Conservation (phyloP, 2,888 invertebrate genomes). For the Parnassius mnemosyne region DNA sequence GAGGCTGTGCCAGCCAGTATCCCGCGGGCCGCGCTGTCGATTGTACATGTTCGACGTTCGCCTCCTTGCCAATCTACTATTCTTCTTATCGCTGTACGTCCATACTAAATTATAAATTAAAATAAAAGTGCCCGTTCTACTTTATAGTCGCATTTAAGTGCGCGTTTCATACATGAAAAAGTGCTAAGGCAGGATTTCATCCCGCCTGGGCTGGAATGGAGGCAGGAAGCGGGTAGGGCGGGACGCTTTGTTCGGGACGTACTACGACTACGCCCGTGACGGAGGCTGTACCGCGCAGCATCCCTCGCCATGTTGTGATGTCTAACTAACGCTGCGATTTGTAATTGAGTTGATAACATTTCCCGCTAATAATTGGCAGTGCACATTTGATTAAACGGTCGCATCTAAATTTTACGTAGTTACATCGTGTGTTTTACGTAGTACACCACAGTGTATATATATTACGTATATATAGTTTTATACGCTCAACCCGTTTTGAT, state of each 20-base stretch:
- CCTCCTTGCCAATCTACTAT: conserved; percentile 37
- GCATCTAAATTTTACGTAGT: not conserved
- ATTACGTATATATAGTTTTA: too few species aligned
- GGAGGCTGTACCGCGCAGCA: conserved; percentile 74
- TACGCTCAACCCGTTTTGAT: too few species aligned
- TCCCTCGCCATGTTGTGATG: conserved; percentile 68
- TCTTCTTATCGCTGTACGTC: conserved; percentile 22
- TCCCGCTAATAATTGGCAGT: conserved; percentile 15
- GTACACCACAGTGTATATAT: too few species aligned
- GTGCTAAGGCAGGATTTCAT: conserved; percentile 39
- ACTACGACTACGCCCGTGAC: conserved; percentile 70
- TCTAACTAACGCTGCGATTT: conserved; percentile 31
- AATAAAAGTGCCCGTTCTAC: conserved; percentile 26
- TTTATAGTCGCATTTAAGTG: conserved; percentile 44
- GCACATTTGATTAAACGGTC: conserved; percentile 3
- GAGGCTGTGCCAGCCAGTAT: conserved; percentile 66
- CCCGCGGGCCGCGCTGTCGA: conserved; percentile 70
- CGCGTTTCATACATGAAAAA: conserved; percentile 57
- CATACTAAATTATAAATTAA: conserved; percentile 9
- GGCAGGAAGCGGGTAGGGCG: conserved; percentile 61
- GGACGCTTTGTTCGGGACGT: conserved; percentile 67
- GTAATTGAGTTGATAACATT: conserved; percentile 22
- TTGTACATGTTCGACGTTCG: conserved; percentile 50
- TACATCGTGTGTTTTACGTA: not conserved
- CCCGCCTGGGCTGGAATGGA: conserved; percentile 41